Percentiles rank a stretch among this genome's conserved stretches.
phyloP scores from a whole-genome alignment of 2,797 vertebrate species.

The Acestrorhynchus altus region DNA sequence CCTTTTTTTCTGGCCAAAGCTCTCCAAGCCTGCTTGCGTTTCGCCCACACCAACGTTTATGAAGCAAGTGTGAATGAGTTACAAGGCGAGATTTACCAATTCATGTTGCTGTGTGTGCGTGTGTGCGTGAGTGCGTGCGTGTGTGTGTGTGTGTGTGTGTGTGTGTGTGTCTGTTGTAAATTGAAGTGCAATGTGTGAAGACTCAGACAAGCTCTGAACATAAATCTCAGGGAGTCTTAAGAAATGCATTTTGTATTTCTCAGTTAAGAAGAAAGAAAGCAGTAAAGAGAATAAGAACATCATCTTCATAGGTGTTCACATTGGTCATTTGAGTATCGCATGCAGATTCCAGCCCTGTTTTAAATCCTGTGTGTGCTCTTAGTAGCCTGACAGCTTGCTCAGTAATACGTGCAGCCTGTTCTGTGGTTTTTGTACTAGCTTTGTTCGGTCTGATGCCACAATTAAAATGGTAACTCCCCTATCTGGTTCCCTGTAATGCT shows the following conservation, averaged over 20 bases:
- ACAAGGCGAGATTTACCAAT: neutral
- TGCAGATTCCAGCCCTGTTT: neutral
- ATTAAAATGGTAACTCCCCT: conserved; percentile 44
- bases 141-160: neutral
- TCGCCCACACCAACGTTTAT: neutral
- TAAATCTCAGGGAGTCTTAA: neutral
- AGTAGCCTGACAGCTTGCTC: conserved; percentile 3
- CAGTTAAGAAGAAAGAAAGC: neutral
- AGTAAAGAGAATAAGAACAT: neutral
- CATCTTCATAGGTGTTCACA: neutral
- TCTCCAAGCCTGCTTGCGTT: neutral
- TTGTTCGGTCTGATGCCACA: conserved; percentile 39
- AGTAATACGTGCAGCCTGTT: conserved; percentile 31
- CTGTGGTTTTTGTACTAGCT: conserved; percentile 26
- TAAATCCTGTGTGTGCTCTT: neutral
- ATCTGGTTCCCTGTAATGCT: conserved; percentile 38
- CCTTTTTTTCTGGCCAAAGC: neutral
- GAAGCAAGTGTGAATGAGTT: neutral
- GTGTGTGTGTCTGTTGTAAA: neutral
- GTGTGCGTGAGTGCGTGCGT: neutral
- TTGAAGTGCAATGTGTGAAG: neutral
- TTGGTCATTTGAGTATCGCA: neutral
- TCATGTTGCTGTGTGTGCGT: neutral
- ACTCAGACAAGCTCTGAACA: neutral
- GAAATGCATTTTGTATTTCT: neutral